These are phyloP conservation scores for Crossaster papposus DNA, from an alignment of 53 echinoderm and acorn worm species.

Conservation along the genomic window DNA sequence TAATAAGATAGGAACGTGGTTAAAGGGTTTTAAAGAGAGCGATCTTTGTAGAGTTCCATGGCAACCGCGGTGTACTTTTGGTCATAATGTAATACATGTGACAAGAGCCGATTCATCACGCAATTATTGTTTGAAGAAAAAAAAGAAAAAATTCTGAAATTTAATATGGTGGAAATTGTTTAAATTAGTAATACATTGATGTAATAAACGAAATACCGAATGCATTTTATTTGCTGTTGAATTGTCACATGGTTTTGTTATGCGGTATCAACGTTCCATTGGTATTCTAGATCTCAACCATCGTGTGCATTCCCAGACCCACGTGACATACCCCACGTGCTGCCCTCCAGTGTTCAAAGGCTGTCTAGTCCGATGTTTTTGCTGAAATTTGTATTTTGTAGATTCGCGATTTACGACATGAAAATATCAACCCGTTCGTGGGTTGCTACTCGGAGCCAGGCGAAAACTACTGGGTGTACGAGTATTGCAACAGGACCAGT, in stretches of 20 bases:
- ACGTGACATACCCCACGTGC: neutral
- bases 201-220: too few relatives aligned
- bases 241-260: too few relatives aligned
- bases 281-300: neutral
- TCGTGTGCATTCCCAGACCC: neutral
- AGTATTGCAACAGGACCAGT: conserved; percentile 46
- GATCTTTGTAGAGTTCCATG: neutral
- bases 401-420: conserved; percentile 60
- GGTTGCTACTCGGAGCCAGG: conserved; percentile 50
- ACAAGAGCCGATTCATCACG: too few relatives aligned
- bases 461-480: conserved; percentile 22
- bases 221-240: too few relatives aligned
- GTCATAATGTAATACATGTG: too few relatives aligned
- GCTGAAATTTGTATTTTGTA: neutral
- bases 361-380: neutral
- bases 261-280: too few relatives aligned
- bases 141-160: too few relatives aligned
- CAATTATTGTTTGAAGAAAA: too few relatives aligned
- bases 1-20: neutral
- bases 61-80: neutral
- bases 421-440: conserved; percentile 48
- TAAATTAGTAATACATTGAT: too few relatives aligned
- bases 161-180: too few relatives aligned
- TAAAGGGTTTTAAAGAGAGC: neutral
- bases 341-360: neutral